These are phyloP conservation scores for Protodeltote pygarga DNA, from an alignment of 2,888 invertebrate genomes.

Conservation along the genomic window DNA sequence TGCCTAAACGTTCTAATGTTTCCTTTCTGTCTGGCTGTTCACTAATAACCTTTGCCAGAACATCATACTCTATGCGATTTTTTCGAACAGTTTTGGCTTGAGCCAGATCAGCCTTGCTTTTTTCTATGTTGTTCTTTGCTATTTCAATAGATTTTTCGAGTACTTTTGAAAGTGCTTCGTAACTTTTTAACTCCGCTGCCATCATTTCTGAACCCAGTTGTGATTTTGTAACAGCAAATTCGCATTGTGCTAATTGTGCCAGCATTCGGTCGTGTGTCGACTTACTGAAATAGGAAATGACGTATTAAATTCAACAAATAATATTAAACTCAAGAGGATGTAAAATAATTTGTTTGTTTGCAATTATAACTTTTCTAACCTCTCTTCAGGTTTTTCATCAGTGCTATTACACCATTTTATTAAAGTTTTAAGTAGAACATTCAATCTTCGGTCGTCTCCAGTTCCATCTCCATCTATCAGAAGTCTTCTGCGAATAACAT, in stretches of 20 bases:
- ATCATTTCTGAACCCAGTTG: conserved; percentile 93
- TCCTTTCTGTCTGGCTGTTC: conserved; percentile 96
- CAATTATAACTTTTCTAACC: conserved; percentile 72
- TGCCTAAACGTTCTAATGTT: conserved; percentile 89
- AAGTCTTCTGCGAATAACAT: conserved; percentile 95
- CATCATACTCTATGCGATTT: conserved; percentile 97
- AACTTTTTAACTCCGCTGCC: conserved; percentile 93
- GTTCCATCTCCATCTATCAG: conserved; percentile 99
- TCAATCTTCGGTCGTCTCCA: conserved; percentile 96
- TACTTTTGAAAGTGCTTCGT: conserved; percentile 91
- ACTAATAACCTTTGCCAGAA: conserved; percentile 95
- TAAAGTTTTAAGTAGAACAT: conserved; percentile 93
- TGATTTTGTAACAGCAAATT: conserved; percentile 95
- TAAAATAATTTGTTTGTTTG: not conserved
- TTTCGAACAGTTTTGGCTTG: conserved; percentile 95
- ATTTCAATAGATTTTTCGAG: conserved; percentile 93
- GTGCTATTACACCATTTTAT: conserved; percentile 92
- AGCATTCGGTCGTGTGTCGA: conserved; percentile 92
- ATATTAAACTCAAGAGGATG: not conserved
- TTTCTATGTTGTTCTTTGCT: conserved; percentile 93
- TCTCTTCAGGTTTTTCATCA: conserved; percentile 89
- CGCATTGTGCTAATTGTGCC: conserved; percentile 94
- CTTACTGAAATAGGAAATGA: conserved; percentile 80
- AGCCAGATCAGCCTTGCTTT: conserved; percentile 92
- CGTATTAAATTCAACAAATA: not conserved